These are phyloP conservation scores for Lepeophtheirus salmonis DNA, from an alignment of 1,140 invertebrate species.

Conservation along the genomic window DNA sequence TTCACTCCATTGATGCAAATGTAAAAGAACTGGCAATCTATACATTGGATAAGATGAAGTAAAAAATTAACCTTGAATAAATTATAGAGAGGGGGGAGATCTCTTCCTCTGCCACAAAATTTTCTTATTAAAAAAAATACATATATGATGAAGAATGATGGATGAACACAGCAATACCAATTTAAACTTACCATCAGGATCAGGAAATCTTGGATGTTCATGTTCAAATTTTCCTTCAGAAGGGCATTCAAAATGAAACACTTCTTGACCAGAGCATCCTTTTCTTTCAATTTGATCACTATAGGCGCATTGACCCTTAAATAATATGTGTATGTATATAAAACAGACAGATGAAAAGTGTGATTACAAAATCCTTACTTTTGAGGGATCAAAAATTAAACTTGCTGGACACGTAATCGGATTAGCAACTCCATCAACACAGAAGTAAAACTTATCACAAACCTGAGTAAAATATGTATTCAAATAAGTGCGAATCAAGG, in stretches of 20 bases:
- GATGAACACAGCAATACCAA: too few relatives aligned
- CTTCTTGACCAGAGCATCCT: slow-evolving; percentile 5
- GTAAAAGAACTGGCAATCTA: slow-evolving; percentile 69
- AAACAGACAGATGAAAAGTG: neutral
- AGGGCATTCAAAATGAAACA: slow-evolving; percentile 8
- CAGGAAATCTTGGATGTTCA: slow-evolving; percentile 9
- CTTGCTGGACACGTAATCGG: slow-evolving; percentile 63
- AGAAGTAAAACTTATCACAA: slow-evolving; percentile 71
- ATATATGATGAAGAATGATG: too few relatives aligned
- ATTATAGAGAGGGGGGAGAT: too few relatives aligned
- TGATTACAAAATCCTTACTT: neutral
- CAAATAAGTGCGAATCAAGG: too few relatives aligned
- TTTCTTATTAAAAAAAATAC: too few relatives aligned
- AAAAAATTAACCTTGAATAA: neutral
- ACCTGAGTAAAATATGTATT: too few relatives aligned
- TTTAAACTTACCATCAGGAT: neutral
- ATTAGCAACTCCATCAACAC: slow-evolving; percentile 57
- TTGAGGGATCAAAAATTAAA: slow-evolving; percentile 41
- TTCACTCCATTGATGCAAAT: slow-evolving; percentile 68
- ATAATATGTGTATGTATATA: neutral
- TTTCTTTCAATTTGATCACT: slow-evolving; percentile 2
- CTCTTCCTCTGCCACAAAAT: too few relatives aligned
- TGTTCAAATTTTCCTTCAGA: neutral
- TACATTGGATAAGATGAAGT: neutral
- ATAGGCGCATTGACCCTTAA: slow-evolving; percentile 14